Evolutionary conservation across 2,888 invertebrate species (phyloP).

Genomic region (Cataglyphis livida): DNA sequence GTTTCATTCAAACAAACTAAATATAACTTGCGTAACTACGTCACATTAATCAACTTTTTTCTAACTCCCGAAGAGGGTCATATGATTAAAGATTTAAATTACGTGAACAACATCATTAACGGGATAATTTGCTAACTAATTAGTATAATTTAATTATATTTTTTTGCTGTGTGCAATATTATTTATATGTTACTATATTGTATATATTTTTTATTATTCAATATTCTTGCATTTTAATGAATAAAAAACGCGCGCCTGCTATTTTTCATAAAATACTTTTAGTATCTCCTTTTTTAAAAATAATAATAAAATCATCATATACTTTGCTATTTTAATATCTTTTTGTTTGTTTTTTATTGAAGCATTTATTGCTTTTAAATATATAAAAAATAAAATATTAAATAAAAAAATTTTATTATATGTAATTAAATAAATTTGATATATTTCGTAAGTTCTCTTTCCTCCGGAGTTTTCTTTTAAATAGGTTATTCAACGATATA

Average conservation of each 20-base stretch:
- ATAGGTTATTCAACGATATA: not conserved
- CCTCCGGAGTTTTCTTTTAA: not conserved
- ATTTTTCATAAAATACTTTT: not conserved
- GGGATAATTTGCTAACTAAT: constrained; percentile 14
- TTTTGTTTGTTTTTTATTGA: not conserved
- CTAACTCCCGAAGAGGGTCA: not conserved
- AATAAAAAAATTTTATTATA: not conserved
- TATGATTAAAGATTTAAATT: constrained; percentile 41
- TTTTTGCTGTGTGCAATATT: not conserved
- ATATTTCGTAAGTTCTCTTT: not conserved
- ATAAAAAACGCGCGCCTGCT: not conserved
- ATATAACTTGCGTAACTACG: not conserved
- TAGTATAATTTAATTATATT: constrained; percentile 41
- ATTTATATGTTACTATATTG: too few relatives aligned
- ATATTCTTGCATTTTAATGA: not conserved
- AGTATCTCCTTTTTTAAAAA: not conserved
- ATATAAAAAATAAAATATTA: not conserved
- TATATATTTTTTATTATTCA: not conserved
- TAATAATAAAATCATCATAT: not conserved
- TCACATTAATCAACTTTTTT: constrained; percentile 14
- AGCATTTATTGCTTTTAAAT: not conserved
- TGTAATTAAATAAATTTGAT: not conserved
- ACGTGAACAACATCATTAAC: not conserved
- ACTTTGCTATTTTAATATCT: not conserved
- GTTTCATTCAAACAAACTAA: not conserved